These are phyloP conservation scores for Microplitis manilae DNA, from an alignment of 2,888 invertebrate species.

Conservation along the genomic window DNA sequence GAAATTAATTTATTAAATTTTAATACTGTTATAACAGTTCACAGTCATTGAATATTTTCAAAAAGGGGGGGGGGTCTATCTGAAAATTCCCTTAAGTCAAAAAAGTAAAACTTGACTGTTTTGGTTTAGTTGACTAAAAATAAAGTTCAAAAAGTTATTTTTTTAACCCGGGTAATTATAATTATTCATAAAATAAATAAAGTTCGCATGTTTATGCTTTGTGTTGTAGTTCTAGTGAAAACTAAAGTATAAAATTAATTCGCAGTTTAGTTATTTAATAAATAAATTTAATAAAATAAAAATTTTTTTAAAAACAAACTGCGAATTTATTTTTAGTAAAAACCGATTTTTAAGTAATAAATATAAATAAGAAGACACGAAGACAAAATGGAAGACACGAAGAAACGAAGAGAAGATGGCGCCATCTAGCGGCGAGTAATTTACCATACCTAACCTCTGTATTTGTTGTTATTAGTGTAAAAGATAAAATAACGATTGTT, in stretches of 20 bases:
- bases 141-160: no score
- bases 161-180: neutral
- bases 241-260: constrained; percentile 46
- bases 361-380: constrained; percentile 64
- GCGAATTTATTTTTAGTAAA: constrained; percentile 34
- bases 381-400: constrained; percentile 58
- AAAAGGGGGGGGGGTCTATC: no score
- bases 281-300: constrained; percentile 6
- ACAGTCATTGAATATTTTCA: no score
- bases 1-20: no score
- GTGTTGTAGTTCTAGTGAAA: constrained; percentile 62
- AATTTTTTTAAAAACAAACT: constrained; percentile 14
- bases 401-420: constrained; percentile 68
- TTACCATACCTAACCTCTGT: constrained; percentile 70
- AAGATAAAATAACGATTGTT: neutral
- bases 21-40: no score
- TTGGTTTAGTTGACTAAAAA: no score
- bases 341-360: constrained; percentile 52
- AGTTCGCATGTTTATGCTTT: constrained; percentile 6
- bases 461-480: constrained; percentile 62
- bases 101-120: no score
- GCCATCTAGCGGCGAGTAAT: constrained; percentile 71
- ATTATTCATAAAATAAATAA: neutral
- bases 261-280: constrained; percentile 5
- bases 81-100: no score